Evolutionary conservation across 2,797 vertebrate species (phyloP).

Genomic region (Erethizon dorsatum): DNA sequence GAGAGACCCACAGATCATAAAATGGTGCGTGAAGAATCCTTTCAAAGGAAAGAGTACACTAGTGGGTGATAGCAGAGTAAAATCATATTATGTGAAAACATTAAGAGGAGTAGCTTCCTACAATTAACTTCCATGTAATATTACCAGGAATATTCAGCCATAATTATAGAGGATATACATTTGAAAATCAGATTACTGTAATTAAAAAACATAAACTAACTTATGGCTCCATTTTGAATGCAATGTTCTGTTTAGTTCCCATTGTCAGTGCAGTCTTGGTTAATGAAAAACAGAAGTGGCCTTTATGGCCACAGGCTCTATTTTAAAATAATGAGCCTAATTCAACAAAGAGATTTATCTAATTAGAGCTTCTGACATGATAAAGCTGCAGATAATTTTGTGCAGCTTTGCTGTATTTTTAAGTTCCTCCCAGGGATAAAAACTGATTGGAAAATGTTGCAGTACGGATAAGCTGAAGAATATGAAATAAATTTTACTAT

Average conservation of each 20-base stretch:
- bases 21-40: not conserved
- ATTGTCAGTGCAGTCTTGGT: conserved; percentile 27
- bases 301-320: conserved; percentile 70
- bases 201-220: conserved; percentile 69
- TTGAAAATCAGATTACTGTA: conserved; percentile 77
- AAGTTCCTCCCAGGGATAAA: not conserved
- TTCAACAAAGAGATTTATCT: conserved; percentile 76
- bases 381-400: conserved; percentile 69
- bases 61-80: not conserved
- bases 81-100: conserved; percentile 68
- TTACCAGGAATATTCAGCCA: conserved; percentile 52
- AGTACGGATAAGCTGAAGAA: not conserved
- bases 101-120: conserved; percentile 68
- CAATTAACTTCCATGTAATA: conserved; percentile 68
- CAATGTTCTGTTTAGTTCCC: conserved; percentile 65
- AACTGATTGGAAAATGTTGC: not conserved
- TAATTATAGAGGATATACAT: conserved; percentile 79
- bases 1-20: conserved; percentile 16
- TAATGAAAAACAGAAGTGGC: conserved; percentile 84
- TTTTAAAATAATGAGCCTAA: conserved; percentile 82
- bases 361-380: conserved; percentile 70
- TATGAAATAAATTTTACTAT: not conserved
- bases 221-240: conserved; percentile 72
- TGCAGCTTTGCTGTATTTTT: conserved; percentile 64
- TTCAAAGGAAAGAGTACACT: not conserved